A percentile compares a stretch with the other conserved stretches of the same genome.
These are phyloP conservation scores for Lucilia cuprina DNA, from an alignment of 1,140 invertebrate species.

Conservation along the genomic window DNA sequence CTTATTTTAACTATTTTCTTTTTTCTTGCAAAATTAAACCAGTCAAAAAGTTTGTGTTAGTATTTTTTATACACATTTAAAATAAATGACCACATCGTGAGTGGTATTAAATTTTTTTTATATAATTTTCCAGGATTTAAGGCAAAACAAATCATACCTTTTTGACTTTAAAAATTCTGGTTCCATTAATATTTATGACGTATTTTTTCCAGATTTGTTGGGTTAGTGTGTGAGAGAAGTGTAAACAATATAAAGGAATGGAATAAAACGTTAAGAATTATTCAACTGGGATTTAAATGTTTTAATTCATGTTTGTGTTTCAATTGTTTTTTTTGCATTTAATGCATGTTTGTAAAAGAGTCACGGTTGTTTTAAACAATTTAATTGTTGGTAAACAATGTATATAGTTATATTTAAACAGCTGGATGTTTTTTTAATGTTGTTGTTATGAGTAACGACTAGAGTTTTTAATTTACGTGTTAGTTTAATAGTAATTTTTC, in stretches of 20 bases:
- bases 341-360: background rate
- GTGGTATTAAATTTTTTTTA: background rate
- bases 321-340: background rate
- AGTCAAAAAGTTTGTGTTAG: background rate
- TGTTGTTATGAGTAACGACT: background rate
- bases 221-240: background rate
- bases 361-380: background rate
- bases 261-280: background rate
- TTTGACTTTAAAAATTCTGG: background rate
- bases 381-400: background rate
- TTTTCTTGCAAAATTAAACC: background rate
- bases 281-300: background rate
- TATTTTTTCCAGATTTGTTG: background rate
- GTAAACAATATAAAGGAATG: background rate
- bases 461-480: too few species aligned
- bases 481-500: too few species aligned
- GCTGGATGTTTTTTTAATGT: background rate
- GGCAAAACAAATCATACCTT: background rate
- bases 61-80: background rate
- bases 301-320: background rate
- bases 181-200: background rate
- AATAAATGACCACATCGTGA: constrained; percentile 6
- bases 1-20: background rate
- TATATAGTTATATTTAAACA: background rate
- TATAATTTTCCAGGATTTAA: background rate